phyloP scores from a whole-genome alignment of 1,140 invertebrate species.

The Coptotermes formosanus region DNA sequence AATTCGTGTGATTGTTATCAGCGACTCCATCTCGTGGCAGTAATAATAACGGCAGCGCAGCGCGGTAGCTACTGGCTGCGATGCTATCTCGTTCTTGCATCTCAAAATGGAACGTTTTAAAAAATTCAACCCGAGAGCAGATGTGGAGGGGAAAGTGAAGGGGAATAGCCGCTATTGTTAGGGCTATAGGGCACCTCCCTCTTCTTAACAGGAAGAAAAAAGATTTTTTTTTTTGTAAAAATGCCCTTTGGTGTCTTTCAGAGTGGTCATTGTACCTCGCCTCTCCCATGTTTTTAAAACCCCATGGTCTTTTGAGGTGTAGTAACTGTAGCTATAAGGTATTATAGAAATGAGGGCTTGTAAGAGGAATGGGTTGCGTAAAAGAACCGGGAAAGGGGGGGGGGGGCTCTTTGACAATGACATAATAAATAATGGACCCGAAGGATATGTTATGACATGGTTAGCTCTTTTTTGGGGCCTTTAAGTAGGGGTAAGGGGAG shows the following conservation, averaged over 20 bases:
- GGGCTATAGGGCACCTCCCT: background rate
- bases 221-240: background rate
- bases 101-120: slow-evolving; percentile 26
- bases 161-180: background rate
- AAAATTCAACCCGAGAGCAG: slow-evolving; percentile 26
- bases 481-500: background rate
- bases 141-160: background rate
- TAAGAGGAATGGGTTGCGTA: slow-evolving; percentile 1
- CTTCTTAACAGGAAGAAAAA: background rate
- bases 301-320: background rate
- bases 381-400: background rate
- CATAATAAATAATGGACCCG: slow-evolving; percentile 26
- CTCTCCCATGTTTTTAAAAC: slow-evolving; percentile 4
- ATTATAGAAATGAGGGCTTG: slow-evolving; percentile 9
- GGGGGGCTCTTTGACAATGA: slow-evolving; percentile 18
- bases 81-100: slow-evolving; percentile 20
- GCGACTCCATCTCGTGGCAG: slow-evolving; percentile 10
- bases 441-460: slow-evolving; percentile 9
- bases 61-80: background rate
- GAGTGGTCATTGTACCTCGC: slow-evolving; percentile 1
- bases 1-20: slow-evolving; percentile 24
- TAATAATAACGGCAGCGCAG: slow-evolving; percentile 25
- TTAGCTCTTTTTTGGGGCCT: background rate
- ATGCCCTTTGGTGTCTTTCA: slow-evolving; percentile 15
- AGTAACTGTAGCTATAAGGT: background rate